phyloP scores from a whole-genome alignment of 2,113 vertebrate genomes.

The Sorex fumeus region DNA sequence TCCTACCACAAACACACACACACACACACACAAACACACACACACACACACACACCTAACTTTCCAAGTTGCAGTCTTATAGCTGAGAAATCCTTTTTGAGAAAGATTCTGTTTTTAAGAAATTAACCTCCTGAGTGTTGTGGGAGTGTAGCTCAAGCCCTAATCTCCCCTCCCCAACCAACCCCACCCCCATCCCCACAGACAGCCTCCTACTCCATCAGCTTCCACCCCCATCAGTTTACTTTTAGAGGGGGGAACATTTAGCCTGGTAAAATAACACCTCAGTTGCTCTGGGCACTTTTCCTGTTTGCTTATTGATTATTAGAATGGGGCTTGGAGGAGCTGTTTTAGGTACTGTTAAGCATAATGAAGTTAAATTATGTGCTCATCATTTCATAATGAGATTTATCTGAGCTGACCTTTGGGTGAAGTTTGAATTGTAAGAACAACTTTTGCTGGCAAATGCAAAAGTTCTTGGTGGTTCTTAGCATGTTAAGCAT shows the following conservation, averaged over 20 bases:
- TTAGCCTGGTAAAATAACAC: not conserved
- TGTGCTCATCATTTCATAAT: not conserved
- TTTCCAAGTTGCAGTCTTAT: not conserved
- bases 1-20: not conserved
- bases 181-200: too few relatives aligned
- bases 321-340: not conserved
- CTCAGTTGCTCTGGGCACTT: not conserved
- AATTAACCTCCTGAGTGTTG: not conserved
- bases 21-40: too few relatives aligned
- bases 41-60: not conserved
- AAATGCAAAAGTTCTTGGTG: not conserved
- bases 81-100: constrained; percentile 40
- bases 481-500: not conserved
- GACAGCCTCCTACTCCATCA: too few relatives aligned
- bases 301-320: constrained; percentile 46
- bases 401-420: not conserved
- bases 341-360: constrained; percentile 46
- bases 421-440: not conserved
- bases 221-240: not conserved
- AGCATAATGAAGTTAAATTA: constrained; percentile 39
- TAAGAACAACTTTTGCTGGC: not conserved
- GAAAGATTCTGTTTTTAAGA: constrained; percentile 45
- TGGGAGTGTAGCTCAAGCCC: too few relatives aligned
- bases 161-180: too few relatives aligned
- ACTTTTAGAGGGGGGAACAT: not conserved